These are phyloP conservation scores for Crepidodera aurea DNA, from an alignment of 2,888 invertebrate species.

Conservation along the genomic window DNA sequence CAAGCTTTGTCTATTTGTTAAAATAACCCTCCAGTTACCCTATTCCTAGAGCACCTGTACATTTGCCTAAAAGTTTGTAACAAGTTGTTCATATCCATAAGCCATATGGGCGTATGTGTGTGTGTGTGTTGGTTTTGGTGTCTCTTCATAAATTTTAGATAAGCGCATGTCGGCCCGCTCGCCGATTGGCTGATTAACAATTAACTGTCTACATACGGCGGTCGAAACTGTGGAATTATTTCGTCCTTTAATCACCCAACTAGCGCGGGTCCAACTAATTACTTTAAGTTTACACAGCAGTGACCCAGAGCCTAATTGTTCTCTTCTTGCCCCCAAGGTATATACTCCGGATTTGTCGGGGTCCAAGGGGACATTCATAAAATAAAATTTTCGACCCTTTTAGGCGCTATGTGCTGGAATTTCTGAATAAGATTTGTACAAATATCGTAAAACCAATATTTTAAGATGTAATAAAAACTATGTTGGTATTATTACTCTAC, in stretches of 20 bases:
- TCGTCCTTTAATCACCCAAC: constrained; percentile 23
- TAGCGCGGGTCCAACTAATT: constrained; percentile 10
- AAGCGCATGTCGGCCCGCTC: background rate
- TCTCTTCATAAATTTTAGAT: constrained; percentile 13
- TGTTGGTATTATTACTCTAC: too few relatives aligned
- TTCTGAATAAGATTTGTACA: background rate
- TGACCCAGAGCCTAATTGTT: constrained; percentile 18
- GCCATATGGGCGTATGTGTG: background rate
- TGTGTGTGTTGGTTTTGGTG: background rate
- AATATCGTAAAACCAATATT: background rate
- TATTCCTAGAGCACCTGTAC: background rate
- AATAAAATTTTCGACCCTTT: constrained; percentile 2
- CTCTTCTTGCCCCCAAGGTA: constrained; percentile 11
- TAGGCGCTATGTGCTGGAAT: background rate
- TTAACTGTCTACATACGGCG: constrained; percentile 18
- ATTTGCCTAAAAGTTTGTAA: background rate
- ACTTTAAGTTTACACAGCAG: constrained; percentile 22
- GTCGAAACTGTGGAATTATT: constrained; percentile 21
- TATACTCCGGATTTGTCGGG: constrained; percentile 1
- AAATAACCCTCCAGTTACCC: too few relatives aligned
- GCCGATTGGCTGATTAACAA: constrained; percentile 22
- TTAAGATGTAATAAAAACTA: background rate
- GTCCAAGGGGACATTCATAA: constrained; percentile 7
- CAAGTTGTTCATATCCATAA: background rate
- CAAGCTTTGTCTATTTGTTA: too few relatives aligned